These are phyloP conservation scores for Cartodere bifasciata DNA, from an alignment of 2,888 invertebrate genomes.

Conservation along the genomic window DNA sequence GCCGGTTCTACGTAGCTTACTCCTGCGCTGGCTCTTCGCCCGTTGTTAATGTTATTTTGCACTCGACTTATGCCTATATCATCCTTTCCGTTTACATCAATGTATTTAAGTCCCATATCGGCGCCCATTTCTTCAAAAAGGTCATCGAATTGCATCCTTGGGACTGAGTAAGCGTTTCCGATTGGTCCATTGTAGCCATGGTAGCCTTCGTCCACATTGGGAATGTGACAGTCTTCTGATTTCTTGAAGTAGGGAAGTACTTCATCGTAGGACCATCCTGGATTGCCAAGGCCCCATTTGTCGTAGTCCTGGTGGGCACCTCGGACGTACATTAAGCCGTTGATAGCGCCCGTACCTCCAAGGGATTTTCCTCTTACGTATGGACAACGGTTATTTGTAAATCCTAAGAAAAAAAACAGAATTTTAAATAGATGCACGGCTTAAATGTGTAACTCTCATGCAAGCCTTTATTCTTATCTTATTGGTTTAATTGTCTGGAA, in stretches of 20 bases:
- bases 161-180: too few species aligned
- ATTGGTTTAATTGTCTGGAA: too few species aligned
- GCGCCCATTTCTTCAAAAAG: too few species aligned
- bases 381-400: conserved; percentile 59
- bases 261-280: conserved; percentile 62
- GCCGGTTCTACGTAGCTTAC: conserved; percentile 54
- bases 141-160: too few species aligned
- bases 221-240: conserved; percentile 36
- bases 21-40: conserved; percentile 30
- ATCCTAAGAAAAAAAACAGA: too few species aligned
- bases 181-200: conserved; percentile 56
- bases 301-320: conserved; percentile 66
- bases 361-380: conserved; percentile 76
- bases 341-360: conserved; percentile 69
- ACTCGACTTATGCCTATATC: conserved; percentile 24
- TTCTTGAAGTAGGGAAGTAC: conserved; percentile 38
- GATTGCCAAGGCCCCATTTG: conserved; percentile 56
- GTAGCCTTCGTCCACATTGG: too few species aligned
- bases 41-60: conserved; percentile 14
- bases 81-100: conserved; percentile 7
- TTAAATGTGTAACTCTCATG: too few species aligned
- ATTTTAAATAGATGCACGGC: too few species aligned
- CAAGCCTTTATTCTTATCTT: too few species aligned
- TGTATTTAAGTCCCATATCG: conserved; percentile 48
- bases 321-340: conserved; percentile 74